A percentile compares a stretch with the other conserved stretches of the same genome.
These are phyloP conservation scores for Lysiphlebus fabarum DNA, from an alignment of 1,140 invertebrate species.

Conservation along the genomic window DNA sequence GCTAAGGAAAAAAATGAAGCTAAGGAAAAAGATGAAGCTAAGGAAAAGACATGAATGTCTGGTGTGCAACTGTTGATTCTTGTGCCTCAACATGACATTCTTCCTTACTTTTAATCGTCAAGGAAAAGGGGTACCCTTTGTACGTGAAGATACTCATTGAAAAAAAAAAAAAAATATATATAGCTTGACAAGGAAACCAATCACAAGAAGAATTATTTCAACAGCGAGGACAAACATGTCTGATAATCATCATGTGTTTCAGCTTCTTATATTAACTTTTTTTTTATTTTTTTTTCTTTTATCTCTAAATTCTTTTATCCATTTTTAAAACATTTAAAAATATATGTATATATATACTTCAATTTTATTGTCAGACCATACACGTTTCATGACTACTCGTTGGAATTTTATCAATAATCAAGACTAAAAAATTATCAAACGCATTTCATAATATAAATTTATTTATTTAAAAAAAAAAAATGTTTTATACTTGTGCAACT, in stretches of 20 bases:
- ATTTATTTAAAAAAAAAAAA: too few species aligned
- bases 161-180: neutral
- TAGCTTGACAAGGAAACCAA: conserved; percentile 5
- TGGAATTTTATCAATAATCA: conserved; percentile 15
- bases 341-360: neutral
- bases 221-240: neutral
- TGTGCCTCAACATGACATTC: neutral
- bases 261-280: too few species aligned
- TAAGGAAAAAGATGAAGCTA: too few species aligned
- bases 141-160: conserved; percentile 6
- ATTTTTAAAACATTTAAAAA: neutral
- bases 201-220: conserved; percentile 2
- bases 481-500: too few species aligned
- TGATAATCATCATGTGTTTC: conserved; percentile 14
- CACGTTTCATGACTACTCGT: conserved; percentile 4
- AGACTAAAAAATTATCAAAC: conserved; percentile 14
- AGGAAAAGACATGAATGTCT: too few species aligned
- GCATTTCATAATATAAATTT: conserved; percentile 1
- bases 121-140: neutral
- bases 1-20: too few species aligned
- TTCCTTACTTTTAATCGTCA: neutral
- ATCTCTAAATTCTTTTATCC: neutral
- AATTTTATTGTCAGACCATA: conserved; percentile 15
- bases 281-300: neutral
- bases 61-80: neutral